Conservation (phyloP, 2,113 vertebrate species). For the Gambusia holbrooki region DNA sequence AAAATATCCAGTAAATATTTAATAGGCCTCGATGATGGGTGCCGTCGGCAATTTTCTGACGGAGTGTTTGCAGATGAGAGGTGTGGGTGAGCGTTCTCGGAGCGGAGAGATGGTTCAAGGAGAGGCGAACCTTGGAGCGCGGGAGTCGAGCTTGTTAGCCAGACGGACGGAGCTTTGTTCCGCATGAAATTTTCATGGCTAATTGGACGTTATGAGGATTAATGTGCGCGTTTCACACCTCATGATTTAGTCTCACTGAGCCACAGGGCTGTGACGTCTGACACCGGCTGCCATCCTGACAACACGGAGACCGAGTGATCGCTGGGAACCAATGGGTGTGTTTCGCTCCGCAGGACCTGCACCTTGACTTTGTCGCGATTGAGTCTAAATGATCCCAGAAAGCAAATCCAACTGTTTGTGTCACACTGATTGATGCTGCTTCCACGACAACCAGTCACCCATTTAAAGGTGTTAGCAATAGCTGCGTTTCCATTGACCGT, state of each 20-base stretch:
- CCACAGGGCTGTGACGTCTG: slow-evolving; percentile 4
- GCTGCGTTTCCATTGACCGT: no score
- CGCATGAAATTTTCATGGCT: slow-evolving; percentile 53
- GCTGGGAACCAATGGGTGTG: slow-evolving; percentile 7
- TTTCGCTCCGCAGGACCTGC: background rate
- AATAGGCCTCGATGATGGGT: background rate
- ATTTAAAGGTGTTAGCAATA: background rate
- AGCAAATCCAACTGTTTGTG: slow-evolving; percentile 30
- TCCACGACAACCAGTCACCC: background rate
- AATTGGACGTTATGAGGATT: slow-evolving; percentile 69
- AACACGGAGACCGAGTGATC: background rate
- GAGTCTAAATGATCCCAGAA: slow-evolving; percentile 20
- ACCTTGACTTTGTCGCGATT: slow-evolving; percentile 22
- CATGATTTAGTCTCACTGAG: slow-evolving; percentile 28
- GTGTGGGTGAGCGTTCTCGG: slow-evolving; percentile 41
- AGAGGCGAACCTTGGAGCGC: slow-evolving; percentile 34
- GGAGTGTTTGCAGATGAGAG: slow-evolving; percentile 32
- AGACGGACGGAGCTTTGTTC: slow-evolving; percentile 41
- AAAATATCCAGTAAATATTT: slow-evolving; percentile 47
- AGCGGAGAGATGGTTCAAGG: slow-evolving; percentile 27
- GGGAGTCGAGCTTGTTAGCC: slow-evolving; percentile 50
- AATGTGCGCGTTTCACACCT: slow-evolving; percentile 36
- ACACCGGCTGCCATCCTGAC: slow-evolving; percentile 4
- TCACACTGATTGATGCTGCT: slow-evolving; percentile 27
- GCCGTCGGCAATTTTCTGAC: background rate